Evolutionary conservation across 2,888 invertebrate genomes (phyloP).

Genomic region (Synanthedon tipuliformis): DNA sequence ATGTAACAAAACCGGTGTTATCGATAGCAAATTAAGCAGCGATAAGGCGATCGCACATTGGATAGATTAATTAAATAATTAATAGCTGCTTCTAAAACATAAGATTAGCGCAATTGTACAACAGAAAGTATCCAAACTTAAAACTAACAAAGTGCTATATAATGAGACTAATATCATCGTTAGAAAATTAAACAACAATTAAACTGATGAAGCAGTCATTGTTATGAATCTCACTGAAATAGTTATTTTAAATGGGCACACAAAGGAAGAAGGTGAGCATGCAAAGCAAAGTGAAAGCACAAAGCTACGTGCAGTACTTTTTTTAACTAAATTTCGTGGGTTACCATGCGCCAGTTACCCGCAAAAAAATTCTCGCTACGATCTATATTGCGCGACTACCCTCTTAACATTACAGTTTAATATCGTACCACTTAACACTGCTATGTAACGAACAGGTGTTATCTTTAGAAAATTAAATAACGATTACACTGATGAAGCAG

Average conservation of each 20-base stretch:
- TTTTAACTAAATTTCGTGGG: slow-evolving; percentile 38
- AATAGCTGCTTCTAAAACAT: too few relatives aligned
- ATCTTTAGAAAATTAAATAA: slow-evolving; percentile 48
- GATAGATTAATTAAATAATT: too few relatives aligned
- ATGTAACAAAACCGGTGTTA: too few relatives aligned
- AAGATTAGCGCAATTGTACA: too few relatives aligned
- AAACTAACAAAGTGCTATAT: too few relatives aligned
- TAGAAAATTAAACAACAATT: too few relatives aligned
- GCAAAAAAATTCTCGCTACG: slow-evolving; percentile 22
- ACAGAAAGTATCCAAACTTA: too few relatives aligned
- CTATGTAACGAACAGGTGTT: slow-evolving; percentile 15
- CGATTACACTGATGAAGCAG: slow-evolving; percentile 38
- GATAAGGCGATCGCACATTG: too few relatives aligned
- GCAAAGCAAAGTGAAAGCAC: slow-evolving; percentile 10
- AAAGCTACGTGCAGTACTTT: slow-evolving; percentile 50
- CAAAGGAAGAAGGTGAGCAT: too few relatives aligned
- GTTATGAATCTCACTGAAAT: slow-evolving; percentile 49
- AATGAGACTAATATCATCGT: too few relatives aligned
- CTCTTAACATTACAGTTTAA: slow-evolving; percentile 34
- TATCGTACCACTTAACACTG: not conserved
- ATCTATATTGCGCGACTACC: slow-evolving; percentile 20
- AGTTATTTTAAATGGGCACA: slow-evolving; percentile 43
- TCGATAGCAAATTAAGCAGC: too few relatives aligned
- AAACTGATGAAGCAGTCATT: slow-evolving; percentile 27
- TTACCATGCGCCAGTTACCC: slow-evolving; percentile 9